Evolutionary conservation across 37 sponge, comb jelly and placozoan genomes (phyloP).

Genomic region (Halisarca cf. caerulea): DNA sequence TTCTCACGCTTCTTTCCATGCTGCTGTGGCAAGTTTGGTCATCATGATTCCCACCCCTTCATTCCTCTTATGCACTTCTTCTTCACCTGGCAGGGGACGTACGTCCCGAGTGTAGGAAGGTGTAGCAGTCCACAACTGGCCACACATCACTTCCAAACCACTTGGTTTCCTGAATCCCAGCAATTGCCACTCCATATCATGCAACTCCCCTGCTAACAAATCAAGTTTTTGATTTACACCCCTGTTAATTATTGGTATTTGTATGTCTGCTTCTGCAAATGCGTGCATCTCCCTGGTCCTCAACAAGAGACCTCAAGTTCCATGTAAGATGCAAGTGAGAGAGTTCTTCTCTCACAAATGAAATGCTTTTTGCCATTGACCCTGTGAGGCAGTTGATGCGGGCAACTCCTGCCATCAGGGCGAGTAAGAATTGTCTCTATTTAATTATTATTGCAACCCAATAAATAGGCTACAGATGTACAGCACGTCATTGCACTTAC

Average conservation of each 20-base stretch:
- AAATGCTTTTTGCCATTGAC: no score
- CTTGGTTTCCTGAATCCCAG: constrained; percentile 41
- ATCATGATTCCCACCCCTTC: constrained; percentile 15
- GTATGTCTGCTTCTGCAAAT: background rate
- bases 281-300: background rate
- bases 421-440: background rate
- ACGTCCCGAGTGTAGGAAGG: background rate
- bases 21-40: background rate
- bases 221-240: background rate
- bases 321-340: background rate
- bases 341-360: no score
- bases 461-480: no score
- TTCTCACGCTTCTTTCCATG: constrained; percentile 21
- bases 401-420: constrained; percentile 12
- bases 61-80: background rate
- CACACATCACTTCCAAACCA: constrained; percentile 47
- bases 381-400: no score
- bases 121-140: background rate
- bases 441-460: no score
- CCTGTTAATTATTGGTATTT: background rate
- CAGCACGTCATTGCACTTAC: no score
- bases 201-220: background rate
- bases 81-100: background rate
- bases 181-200: background rate
- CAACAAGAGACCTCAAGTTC: background rate